Evolutionary conservation across 2,797 vertebrate species (phyloP), one percentile per base, ranked within the genome.

Genomic region (Sylvilagus floridanus): DNA sequence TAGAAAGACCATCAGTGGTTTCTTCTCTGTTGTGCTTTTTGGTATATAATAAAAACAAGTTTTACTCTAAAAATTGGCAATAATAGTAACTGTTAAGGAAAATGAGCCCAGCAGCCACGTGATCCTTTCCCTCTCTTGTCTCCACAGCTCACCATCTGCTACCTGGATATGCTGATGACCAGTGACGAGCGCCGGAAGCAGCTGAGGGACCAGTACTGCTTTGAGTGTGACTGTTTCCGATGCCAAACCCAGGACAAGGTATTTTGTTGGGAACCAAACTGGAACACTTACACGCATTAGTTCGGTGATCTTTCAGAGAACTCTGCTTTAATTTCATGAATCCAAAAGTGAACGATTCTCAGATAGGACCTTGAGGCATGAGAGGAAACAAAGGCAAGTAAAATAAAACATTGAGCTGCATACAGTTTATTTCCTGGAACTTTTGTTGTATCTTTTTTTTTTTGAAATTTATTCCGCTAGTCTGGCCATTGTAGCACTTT

Each of bases 91-190:
- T 6, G 16, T 47, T 92, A 42, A 65, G 17, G 88, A 21, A 10
- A 68, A 22, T 37, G 72, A 84, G 5, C 32, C 4, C 0, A 5
- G 0, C 54, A 71, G 60, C 60, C 84, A 0, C 50, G 2, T 32
- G 4, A 92, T 68, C 7, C 62, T 21, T n/a, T 68, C 37, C 9
- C 2, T 89, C 8, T 76, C 94, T 95, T 95, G 2, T 83, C 86
- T 95, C 88, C 83, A 0, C 96, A 99, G 99, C 98, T 99, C 93
- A 99, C 98, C 86, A 98, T 99, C 98, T 99, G 99, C 97, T 99
- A 99, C 69, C 98, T 98, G 92, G 99, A 99, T 92, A 97, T 98
- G 35, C 95, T 99, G 96, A 97, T 98, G 97, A 98, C 98, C 52
- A 98, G 98, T 54, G 88, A 82, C 11, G 98, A 99, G 32, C 98